Evolutionary conservation across 2,888 invertebrate genomes (phyloP).

Genomic region (Neoaliturus tenellus): DNA sequence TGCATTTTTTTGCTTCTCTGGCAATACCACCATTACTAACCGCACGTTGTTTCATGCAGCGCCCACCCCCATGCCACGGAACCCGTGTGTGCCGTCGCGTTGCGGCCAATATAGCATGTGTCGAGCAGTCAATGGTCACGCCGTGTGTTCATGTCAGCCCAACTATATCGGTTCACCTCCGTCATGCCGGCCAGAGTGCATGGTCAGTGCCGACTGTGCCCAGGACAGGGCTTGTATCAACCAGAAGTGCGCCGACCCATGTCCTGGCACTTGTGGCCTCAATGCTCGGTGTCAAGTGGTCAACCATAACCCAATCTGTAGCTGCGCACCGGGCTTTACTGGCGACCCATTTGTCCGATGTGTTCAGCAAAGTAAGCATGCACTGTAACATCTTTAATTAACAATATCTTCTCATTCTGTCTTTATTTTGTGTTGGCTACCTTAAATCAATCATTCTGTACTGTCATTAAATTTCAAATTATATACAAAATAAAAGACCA

Average conservation of each 20-base stretch:
- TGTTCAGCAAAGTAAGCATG: slow-evolving; percentile 71
- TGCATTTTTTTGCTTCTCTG: slow-evolving; percentile 67
- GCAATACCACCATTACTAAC: slow-evolving; percentile 52
- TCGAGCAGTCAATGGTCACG: slow-evolving; percentile 81
- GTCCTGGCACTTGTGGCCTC: slow-evolving; percentile 84
- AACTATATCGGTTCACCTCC: slow-evolving; percentile 86
- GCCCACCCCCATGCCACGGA: slow-evolving; percentile 73
- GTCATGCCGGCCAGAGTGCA: slow-evolving; percentile 85
- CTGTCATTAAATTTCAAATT: no score
- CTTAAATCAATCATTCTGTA: not conserved
- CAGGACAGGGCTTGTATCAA: slow-evolving; percentile 85
- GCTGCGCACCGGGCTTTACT: slow-evolving; percentile 76
- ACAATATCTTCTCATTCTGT: not conserved
- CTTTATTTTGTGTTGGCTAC: slow-evolving; percentile 70
- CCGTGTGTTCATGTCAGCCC: slow-evolving; percentile 85
- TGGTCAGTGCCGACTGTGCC: slow-evolving; percentile 86
- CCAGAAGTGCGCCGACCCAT: slow-evolving; percentile 87
- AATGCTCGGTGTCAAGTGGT: slow-evolving; percentile 87
- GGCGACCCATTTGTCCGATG: slow-evolving; percentile 79
- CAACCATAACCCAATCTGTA: slow-evolving; percentile 84
- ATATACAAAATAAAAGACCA: no score
- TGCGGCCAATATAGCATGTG: slow-evolving; percentile 89
- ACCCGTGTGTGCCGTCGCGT: slow-evolving; percentile 86
- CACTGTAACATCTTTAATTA: slow-evolving; percentile 5
- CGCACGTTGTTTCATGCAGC: slow-evolving; percentile 67